phyloP scores from a whole-genome alignment of 2,797 vertebrate genomes.

The Molossus alvarezi region DNA sequence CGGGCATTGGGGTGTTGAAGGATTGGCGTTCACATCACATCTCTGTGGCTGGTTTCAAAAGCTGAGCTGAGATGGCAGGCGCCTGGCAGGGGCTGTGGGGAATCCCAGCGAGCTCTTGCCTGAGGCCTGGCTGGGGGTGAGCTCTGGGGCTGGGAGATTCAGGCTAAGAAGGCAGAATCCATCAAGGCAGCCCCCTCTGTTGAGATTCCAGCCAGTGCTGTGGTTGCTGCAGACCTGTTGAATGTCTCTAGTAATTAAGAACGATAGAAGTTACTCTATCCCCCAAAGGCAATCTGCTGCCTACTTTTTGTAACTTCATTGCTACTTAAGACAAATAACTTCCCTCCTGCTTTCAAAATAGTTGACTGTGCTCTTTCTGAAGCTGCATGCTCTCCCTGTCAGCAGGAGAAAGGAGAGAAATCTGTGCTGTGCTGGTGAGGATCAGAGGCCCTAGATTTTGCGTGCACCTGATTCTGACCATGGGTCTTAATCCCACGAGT shows the following conservation, averaged over 20 bases:
- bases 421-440: neutral
- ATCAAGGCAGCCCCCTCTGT: neutral
- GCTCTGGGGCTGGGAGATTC: neutral
- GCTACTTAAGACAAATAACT: neutral
- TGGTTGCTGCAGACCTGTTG: neutral
- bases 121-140: neutral
- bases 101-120: neutral
- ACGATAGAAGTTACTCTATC: neutral
- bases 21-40: neutral
- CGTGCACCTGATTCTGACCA: neutral
- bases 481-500: neutral
- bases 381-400: neutral
- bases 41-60: neutral
- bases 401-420: neutral
- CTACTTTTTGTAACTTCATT: neutral
- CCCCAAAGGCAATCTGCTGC: neutral
- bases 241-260: conserved; percentile 36
- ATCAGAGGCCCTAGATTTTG: neutral
- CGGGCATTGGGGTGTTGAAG: neutral
- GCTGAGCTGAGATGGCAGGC: neutral
- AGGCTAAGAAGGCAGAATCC: neutral
- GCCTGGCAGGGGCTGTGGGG: fast-evolving
- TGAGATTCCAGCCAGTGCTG: neutral
- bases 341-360: neutral
- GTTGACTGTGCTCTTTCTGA: neutral